Evolutionary conservation across 2,888 invertebrate genomes (phyloP).

Genomic region (Microctonus brassicae): DNA sequence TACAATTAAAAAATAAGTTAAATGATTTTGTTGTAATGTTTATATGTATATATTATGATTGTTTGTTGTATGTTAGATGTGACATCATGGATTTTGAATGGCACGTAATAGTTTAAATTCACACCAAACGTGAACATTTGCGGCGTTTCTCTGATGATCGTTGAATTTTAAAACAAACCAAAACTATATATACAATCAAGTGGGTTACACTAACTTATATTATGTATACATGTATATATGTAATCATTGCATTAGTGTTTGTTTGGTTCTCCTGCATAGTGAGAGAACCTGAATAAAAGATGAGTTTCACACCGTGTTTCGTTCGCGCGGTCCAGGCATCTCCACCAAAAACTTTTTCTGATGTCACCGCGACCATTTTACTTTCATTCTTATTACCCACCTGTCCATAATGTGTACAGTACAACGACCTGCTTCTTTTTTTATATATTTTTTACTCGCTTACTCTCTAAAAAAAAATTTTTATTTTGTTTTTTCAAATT

Average conservation of each 20-base stretch:
- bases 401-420: background rate
- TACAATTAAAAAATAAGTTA: too few relatives aligned
- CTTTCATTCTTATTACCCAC: background rate
- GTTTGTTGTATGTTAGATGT: background rate
- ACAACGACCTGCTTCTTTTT: background rate
- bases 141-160: conserved; percentile 22
- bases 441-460: too few relatives aligned
- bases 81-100: background rate
- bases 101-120: background rate
- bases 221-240: background rate
- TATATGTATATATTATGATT: too few relatives aligned
- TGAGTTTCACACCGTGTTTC: conserved; percentile 66
- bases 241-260: background rate
- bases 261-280: background rate
- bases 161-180: conserved; percentile 16
- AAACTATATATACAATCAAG: background rate
- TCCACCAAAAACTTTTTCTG: conserved; percentile 22
- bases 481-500: background rate
- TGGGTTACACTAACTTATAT: background rate
- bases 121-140: background rate
- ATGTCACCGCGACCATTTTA: background rate
- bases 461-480: background rate
- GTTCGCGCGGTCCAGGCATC: conserved; percentile 51
- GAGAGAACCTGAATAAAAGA: conserved; percentile 60
- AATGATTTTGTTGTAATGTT: too few relatives aligned